Evolutionary conservation across 92 coral and sea anemone species (phyloP).

Genomic region (Zoanthus sansibaricus): DNA sequence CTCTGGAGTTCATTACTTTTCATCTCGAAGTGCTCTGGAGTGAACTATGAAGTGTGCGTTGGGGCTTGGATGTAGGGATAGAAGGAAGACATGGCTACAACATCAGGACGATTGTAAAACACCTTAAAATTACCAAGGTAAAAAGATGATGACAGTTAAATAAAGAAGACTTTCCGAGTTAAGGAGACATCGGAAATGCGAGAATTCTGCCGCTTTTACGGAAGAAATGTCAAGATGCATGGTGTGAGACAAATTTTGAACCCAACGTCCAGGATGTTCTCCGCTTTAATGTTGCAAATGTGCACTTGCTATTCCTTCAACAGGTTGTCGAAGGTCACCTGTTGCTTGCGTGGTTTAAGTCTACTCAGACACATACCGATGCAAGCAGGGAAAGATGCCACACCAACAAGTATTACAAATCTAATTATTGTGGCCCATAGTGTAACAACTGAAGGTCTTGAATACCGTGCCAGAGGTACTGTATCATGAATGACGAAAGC

Average conservation of each 20-base stretch:
- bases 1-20: conserved; percentile 47
- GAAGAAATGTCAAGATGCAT: conserved; percentile 21
- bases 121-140: conserved; percentile 10
- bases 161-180: conserved; percentile 30
- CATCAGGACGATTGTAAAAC: conserved; percentile 33
- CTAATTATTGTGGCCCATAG: background rate
- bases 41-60: conserved; percentile 54
- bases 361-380: background rate
- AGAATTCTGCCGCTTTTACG: conserved; percentile 37
- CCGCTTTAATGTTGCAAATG: conserved; percentile 38
- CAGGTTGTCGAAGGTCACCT: background rate
- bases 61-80: conserved; percentile 44
- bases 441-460: background rate
- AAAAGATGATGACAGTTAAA: conserved; percentile 27
- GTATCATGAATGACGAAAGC: conserved; percentile 3
- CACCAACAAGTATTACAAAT: background rate
- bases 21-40: conserved; percentile 22
- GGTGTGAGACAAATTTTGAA: conserved; percentile 27
- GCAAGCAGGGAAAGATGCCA: background rate
- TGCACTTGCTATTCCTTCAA: background rate
- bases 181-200: conserved; percentile 34
- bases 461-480: background rate
- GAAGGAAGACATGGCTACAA: conserved; percentile 34
- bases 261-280: conserved; percentile 19
- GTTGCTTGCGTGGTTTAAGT: background rate